These are phyloP conservation scores for Damaliscus lunatus DNA, from an alignment of 2,113 vertebrate species.

Conservation along the genomic window DNA sequence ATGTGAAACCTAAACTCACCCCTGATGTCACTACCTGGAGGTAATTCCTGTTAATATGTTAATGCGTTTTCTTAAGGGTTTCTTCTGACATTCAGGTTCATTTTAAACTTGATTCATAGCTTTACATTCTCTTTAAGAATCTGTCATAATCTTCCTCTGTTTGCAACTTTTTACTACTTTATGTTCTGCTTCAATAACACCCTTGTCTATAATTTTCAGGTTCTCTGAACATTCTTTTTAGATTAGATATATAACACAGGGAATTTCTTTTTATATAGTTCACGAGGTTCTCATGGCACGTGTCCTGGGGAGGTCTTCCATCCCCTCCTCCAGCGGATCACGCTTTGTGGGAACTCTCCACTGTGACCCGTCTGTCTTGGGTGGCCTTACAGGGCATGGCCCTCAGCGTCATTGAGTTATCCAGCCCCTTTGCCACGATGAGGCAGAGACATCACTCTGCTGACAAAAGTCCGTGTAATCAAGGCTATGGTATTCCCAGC, in stretches of 20 bases:
- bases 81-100: not conserved
- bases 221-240: not conserved
- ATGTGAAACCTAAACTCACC: not conserved
- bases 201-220: not conserved
- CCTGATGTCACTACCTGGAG: not conserved
- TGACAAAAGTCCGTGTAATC: not conserved
- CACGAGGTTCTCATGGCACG: accelerated
- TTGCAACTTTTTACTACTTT: not conserved
- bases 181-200: not conserved
- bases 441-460: not conserved
- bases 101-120: not conserved
- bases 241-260: not conserved
- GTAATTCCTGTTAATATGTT: not conserved
- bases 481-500: not conserved
- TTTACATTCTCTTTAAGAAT: not conserved
- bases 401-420: accelerated
- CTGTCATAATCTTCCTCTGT: not conserved
- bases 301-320: not conserved
- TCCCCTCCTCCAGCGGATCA: not conserved
- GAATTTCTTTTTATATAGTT: not conserved
- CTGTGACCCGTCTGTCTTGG: not conserved
- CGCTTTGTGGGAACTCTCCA: not conserved
- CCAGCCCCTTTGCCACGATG: not conserved
- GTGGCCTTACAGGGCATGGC: not conserved
- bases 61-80: accelerated